Base-by-base conservation (phyloP, 2,113 vertebrate genomes). In the Platysternon megacephalum region DNA sequence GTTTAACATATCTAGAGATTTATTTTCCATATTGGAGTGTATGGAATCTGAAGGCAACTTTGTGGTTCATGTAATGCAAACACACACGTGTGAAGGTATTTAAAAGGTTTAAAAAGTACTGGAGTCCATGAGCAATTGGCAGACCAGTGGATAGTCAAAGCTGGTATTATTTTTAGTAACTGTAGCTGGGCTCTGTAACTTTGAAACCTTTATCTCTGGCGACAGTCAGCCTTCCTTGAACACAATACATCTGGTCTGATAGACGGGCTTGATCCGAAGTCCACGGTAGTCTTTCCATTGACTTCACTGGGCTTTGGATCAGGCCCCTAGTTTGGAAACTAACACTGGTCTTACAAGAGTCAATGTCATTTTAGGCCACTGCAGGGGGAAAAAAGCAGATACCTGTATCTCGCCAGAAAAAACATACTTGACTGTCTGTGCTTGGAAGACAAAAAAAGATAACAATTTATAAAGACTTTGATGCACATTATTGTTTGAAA, bases 381-480 rank as follows among this genome's bases (percentile, higher is more conserved):
- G 22, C 28, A 39, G 0, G 74, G 51, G 83, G 49, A 1, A 3
- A 65, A 5, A 22, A 49, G 52, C 8, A 52, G n/a, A 42, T 2
- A 5, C 1, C 1, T 1, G 11, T 14, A 44, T 65, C 1, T 4
- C 14, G 6, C 10, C 51, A 61, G 84, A 61, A 90, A 61, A 90
- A 76, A 80, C 2, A 19, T 26, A 1, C 17, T 52, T 72, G 11
- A 32, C 7, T 72, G 56, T 53, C 28, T 1, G 32, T 28, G 76
- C 76, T 58, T 58, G 13, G 39, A 89, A 87, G 13, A 29, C 51
- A 76, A 87, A 1, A 44, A 55, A 81, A 87, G 1, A 22, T 14
- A 52, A 4, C 0, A 0, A 52, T 87, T 93, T 19, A 14, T 28
- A 4, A 0, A 7, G 17, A 19, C 9, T 82, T 46, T 6, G 52